These are phyloP conservation scores for Diadophis punctatus DNA, from an alignment of 2,113 vertebrate genomes.

Conservation along the genomic window DNA sequence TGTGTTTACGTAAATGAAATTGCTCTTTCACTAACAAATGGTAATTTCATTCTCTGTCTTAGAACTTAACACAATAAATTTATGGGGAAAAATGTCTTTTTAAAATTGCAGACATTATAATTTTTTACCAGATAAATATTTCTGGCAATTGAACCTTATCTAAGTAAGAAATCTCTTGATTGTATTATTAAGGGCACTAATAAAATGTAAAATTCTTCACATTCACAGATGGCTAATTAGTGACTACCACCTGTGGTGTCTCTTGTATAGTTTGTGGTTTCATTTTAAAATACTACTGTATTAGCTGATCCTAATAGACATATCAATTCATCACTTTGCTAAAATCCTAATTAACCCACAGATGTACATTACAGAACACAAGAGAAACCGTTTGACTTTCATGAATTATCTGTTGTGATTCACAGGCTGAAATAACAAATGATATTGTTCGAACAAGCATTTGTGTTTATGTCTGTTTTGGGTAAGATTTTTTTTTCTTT, in stretches of 20 bases:
- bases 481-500: not conserved
- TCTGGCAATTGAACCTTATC: not conserved
- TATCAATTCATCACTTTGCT: not conserved
- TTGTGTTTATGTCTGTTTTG: not conserved
- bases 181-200: not conserved
- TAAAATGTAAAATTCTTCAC: not conserved
- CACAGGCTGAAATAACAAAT: not conserved
- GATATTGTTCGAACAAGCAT: not conserved
- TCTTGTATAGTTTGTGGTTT: not conserved
- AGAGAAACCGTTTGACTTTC: not conserved
- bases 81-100: not conserved
- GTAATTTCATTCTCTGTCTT: not conserved
- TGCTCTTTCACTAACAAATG: not conserved
- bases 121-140: not conserved
- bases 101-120: not conserved
- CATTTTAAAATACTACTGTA: not conserved
- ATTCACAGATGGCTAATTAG: not conserved
- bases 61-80: not conserved
- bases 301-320: not conserved
- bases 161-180: not conserved
- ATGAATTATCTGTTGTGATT: not conserved
- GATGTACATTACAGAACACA: not conserved
- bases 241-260: not conserved
- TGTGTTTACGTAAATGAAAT: not conserved
- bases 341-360: not conserved